phyloP scores from a whole-genome alignment of 2,888 invertebrate species.

The Calameuta idolon region DNA sequence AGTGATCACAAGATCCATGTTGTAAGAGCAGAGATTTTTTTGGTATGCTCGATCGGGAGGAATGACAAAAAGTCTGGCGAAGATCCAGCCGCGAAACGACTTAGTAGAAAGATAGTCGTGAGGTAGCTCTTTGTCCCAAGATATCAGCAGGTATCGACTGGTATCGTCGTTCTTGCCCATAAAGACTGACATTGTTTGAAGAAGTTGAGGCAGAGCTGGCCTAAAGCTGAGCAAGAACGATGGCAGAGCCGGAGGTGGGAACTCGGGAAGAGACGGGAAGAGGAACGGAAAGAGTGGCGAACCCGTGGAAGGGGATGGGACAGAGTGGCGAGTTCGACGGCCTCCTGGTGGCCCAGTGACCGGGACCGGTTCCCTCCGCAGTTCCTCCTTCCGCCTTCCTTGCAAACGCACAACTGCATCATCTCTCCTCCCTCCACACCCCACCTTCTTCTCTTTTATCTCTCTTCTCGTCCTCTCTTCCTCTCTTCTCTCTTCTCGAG shows the following conservation, averaged over 20 bases:
- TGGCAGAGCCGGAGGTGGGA: constrained; percentile 22
- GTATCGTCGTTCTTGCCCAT: constrained; percentile 7
- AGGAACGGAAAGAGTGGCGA: constrained; percentile 29
- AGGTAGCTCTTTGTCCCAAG: too few relatives aligned
- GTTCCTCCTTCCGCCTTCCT: constrained; percentile 68
- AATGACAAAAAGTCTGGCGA: too few relatives aligned
- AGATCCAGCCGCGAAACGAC: too few relatives aligned
- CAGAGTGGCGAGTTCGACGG: constrained; percentile 64
- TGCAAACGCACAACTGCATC: constrained; percentile 67
- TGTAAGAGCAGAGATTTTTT: too few relatives aligned
- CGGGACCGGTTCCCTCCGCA: constrained; percentile 67
- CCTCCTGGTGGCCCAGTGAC: constrained; percentile 68
- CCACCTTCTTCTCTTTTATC: constrained; percentile 10
- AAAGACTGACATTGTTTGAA: constrained; percentile 53
- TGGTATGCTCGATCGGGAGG: too few relatives aligned
- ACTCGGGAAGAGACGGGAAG: constrained; percentile 6
- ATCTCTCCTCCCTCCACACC: constrained; percentile 44
- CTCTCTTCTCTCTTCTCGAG: constrained; percentile 4
- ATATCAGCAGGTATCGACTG: too few relatives aligned
- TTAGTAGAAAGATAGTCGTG: too few relatives aligned
- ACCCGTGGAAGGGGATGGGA: constrained; percentile 29
- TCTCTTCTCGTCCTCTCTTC: not conserved
- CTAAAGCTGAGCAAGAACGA: not conserved
- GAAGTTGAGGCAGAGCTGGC: constrained; percentile 41
- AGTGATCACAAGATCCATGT: too few relatives aligned